phyloP scores from a whole-genome alignment of 1,140 invertebrate genomes.

The Drosophila nannoptera region DNA sequence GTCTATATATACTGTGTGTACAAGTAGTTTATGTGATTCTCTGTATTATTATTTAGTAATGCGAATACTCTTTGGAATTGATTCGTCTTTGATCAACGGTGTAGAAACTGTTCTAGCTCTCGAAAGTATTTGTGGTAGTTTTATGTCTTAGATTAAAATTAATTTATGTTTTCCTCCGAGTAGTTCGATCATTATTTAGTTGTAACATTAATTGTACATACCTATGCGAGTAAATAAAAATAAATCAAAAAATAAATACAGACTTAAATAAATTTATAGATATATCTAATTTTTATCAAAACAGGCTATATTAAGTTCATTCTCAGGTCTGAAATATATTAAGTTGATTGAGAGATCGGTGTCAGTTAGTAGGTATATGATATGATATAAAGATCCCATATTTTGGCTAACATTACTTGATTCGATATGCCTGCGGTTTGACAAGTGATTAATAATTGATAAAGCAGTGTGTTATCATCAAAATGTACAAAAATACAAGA shows the following conservation, averaged over 20 bases:
- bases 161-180: slow-evolving; percentile 56
- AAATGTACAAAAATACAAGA: not conserved
- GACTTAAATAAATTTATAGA: too few relatives aligned
- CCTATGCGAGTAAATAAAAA: slow-evolving; percentile 60
- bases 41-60: slow-evolving; percentile 74
- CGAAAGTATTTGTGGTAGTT: slow-evolving; percentile 61
- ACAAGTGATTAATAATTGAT: not conserved
- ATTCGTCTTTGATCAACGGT: slow-evolving; percentile 37
- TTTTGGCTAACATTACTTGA: too few relatives aligned
- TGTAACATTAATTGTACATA: slow-evolving; percentile 71
- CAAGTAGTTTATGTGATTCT: slow-evolving; percentile 55
- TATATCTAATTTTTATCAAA: too few relatives aligned
- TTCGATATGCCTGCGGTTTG: too few relatives aligned
- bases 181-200: slow-evolving; percentile 63
- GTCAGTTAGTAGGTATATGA: slow-evolving; percentile 5
- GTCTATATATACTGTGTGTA: slow-evolving; percentile 43
- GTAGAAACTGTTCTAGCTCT: slow-evolving; percentile 37
- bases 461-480: slow-evolving; percentile 4
- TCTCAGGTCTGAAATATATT: not conserved
- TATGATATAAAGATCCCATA: not conserved
- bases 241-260: slow-evolving; percentile 30
- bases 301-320: too few relatives aligned
- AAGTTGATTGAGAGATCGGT: not conserved
- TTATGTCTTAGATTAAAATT: slow-evolving; percentile 56
- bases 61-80: slow-evolving; percentile 65